Percentiles rank a stretch among this genome's conserved stretches.
phyloP scores from a whole-genome alignment of 2,113 vertebrate genomes.

The Tylochromis polylepis region DNA sequence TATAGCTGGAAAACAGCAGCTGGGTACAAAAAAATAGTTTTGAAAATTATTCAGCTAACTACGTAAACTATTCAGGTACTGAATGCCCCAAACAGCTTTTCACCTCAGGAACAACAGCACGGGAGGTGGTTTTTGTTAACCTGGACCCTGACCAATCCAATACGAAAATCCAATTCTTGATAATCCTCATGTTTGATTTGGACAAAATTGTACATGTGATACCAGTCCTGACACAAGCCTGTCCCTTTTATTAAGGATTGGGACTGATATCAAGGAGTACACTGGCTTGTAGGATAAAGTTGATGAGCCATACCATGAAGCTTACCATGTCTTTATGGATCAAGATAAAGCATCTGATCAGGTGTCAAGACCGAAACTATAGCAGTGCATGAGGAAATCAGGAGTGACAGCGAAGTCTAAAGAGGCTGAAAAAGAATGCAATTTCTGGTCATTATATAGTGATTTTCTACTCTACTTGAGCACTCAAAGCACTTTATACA shows the following conservation, averaged over 20 bases:
- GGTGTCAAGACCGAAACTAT: neutral
- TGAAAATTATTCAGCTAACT: neutral
- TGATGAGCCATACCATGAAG: neutral
- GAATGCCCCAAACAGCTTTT: neutral
- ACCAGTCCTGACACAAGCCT: neutral
- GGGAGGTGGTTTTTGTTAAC: neutral
- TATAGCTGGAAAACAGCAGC: neutral
- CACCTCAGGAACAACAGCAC: neutral
- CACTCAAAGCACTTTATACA: rapidly evolving
- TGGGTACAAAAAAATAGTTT: neutral
- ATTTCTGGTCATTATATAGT: rapidly evolving
- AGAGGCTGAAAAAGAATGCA: neutral
- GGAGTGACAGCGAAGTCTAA: neutral
- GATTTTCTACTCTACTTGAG: neutral
- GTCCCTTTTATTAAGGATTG: neutral
- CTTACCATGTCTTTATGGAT: neutral
- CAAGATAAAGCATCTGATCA: neutral
- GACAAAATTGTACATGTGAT: neutral
- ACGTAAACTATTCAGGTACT: neutral
- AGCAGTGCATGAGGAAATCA: neutral
- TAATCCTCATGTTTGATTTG: neutral
- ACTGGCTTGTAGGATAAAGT: neutral
- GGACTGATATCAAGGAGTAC: neutral
- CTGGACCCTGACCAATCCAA: neutral
- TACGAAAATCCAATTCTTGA: neutral